Percentiles rank a stretch among this genome's conserved stretches.
Evolutionary conservation across 1,140 invertebrate species (phyloP).

Genomic region (Lysiphlebus fabarum): DNA sequence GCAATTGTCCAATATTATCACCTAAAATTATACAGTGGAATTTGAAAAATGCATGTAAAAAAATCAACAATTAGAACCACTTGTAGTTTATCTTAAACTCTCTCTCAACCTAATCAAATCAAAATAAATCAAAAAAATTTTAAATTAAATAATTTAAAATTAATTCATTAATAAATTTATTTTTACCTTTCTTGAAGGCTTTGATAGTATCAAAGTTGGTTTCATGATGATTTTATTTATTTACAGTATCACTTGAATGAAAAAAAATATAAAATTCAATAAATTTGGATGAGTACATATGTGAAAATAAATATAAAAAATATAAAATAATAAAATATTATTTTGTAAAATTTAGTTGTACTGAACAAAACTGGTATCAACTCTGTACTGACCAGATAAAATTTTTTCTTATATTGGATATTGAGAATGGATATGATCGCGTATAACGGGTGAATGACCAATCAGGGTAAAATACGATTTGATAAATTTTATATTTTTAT

Average conservation of each 20-base stretch:
- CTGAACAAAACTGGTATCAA: not conserved
- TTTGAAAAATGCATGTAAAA: not conserved
- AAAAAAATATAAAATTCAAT: no score
- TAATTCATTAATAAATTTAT: no score
- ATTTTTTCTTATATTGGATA: not conserved
- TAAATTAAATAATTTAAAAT: no score
- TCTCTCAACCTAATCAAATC: no score
- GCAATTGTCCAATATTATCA: no score
- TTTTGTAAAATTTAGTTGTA: not conserved
- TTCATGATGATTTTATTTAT: conserved; percentile 12
- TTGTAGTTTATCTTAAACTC: conserved; percentile 2
- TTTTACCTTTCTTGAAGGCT: conserved; percentile 34
- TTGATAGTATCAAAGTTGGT: conserved; percentile 32
- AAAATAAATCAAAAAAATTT: no score
- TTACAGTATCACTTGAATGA: no score
- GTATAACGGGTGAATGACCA: conserved; percentile 12
- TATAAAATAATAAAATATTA: not conserved
- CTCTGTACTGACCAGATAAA: conserved; percentile 1
- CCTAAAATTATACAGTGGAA: no score
- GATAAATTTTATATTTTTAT: not conserved
- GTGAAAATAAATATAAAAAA: no score
- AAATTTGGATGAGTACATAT: no score
- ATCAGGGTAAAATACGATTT: conserved; percentile 10
- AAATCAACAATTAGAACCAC: conserved; percentile 13
- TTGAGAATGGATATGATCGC: not conserved